Evolutionary conservation across 2,797 vertebrate genomes (phyloP).

Genomic region (Acropternis orthonyx): DNA sequence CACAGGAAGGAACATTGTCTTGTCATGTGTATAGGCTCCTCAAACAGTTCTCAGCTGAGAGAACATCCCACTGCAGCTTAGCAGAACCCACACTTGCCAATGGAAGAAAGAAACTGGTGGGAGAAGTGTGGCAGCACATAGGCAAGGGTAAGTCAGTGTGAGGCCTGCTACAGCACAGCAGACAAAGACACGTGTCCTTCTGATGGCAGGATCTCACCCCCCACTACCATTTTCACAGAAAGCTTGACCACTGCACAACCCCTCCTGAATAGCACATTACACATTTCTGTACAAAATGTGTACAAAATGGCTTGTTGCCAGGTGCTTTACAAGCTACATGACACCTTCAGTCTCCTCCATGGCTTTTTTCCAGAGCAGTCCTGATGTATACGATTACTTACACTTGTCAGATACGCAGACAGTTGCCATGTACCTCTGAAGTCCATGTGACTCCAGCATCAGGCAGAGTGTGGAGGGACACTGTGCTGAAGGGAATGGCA

Average conservation of each 20-base stretch:
- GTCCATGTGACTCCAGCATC: background rate
- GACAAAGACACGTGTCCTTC: background rate
- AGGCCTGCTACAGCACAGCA: background rate
- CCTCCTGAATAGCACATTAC: background rate
- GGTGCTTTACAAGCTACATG: background rate
- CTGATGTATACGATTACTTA: background rate
- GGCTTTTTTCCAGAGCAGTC: background rate
- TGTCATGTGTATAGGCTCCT: background rate
- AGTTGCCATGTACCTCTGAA: background rate
- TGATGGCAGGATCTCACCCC: background rate
- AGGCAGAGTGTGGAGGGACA: rapidly evolving
- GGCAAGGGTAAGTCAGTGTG: background rate
- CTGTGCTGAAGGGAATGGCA: background rate
- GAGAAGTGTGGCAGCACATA: background rate
- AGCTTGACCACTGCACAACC: background rate
- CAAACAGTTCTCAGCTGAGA: background rate
- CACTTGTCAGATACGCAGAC: background rate
- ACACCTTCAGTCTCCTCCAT: background rate
- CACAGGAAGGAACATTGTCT: background rate
- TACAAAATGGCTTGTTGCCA: background rate
- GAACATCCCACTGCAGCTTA: background rate
- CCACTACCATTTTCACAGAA: background rate
- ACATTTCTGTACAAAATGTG: background rate
- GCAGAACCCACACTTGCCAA: background rate
- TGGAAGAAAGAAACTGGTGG: background rate